Base-by-base conservation (phyloP, 1,140 invertebrate genomes). In the Popillia japonica region DNA sequence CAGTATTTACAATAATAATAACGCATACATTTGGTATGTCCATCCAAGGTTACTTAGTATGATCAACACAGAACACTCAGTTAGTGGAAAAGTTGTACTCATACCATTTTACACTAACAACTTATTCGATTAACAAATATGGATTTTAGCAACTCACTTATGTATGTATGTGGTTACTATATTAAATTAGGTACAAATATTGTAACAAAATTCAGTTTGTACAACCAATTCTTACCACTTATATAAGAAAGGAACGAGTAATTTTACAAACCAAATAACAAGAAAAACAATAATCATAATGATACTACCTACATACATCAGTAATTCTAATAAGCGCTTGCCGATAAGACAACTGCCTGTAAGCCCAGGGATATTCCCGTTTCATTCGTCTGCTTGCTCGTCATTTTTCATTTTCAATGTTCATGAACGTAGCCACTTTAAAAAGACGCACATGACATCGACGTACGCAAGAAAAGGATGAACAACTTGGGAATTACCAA, bases 101-200 rank as follows among this genome's bases (percentile, higher is more conserved):
- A 6, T 55, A 55, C 48, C 14, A n/a, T 17, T 55, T 55, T 17
- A 55, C 14, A n/a, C 17, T n/a, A n/a, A 55, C 14, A 34, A 20
- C 61, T 68, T 68, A 68, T 68, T 68, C 20, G 7, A 68, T 68
- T 68, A 68, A 27, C 61, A 68, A 10, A 68, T 34, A 48, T 48
- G 44, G 44, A 14, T 48, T 48, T 48, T 48, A 48, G 44, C 44
- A 48, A 48, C n/a, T 48, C 44, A 27, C 27, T 23, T 68, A 68
- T 14, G 20, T 7, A 20, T 61, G 8, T 44, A 7, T 44, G 8
- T 44, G 9, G 9, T 44, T 55, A 14, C 48, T 55, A n/a, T 34
- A 34, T 4, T 34, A 34, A 34, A 34, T 34, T 34, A 34, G 2
- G 27, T 34, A 34, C 48, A 55, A 14, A n/a, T 6, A 55, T 6